These are phyloP conservation scores for Rhinoptilus africanus DNA, from an alignment of 2,113 vertebrate genomes.

Conservation along the genomic window DNA sequence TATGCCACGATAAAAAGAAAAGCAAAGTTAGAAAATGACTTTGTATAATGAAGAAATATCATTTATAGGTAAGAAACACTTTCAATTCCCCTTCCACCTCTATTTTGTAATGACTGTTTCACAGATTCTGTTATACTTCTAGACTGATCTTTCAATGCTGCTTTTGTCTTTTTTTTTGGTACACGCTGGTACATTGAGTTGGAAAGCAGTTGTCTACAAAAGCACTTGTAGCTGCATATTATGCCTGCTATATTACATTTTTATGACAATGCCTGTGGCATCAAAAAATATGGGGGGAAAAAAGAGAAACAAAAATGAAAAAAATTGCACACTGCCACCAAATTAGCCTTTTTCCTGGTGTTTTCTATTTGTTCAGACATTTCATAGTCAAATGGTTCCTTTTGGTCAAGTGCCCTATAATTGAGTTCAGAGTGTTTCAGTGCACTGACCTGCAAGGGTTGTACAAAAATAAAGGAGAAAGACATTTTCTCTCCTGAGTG, in stretches of 20 bases:
- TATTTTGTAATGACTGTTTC: background rate
- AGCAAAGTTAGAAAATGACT: background rate
- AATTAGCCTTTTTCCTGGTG: background rate
- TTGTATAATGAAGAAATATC: background rate
- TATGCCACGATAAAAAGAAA: background rate
- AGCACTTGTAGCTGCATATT: background rate
- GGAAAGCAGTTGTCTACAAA: constrained; percentile 11
- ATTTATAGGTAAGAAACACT: background rate
- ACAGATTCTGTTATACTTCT: background rate
- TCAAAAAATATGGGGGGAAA: background rate
- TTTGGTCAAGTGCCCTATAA: background rate
- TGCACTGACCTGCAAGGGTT: background rate
- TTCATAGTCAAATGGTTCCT: background rate
- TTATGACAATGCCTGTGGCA: background rate
- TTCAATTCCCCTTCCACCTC: background rate
- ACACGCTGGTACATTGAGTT: background rate
- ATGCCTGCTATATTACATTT: background rate
- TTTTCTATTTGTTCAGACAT: background rate
- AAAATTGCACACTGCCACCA: background rate
- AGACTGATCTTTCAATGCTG: background rate
- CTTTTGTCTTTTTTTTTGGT: background rate
- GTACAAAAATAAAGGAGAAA: background rate
- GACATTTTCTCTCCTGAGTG: background rate
- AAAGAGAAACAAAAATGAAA: rapidly evolving
- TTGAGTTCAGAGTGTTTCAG: background rate